Percentiles rank a stretch among this genome's conserved stretches.
Conservation (phyloP, 2,797 vertebrate species). For the Danio tinwini region DNA sequence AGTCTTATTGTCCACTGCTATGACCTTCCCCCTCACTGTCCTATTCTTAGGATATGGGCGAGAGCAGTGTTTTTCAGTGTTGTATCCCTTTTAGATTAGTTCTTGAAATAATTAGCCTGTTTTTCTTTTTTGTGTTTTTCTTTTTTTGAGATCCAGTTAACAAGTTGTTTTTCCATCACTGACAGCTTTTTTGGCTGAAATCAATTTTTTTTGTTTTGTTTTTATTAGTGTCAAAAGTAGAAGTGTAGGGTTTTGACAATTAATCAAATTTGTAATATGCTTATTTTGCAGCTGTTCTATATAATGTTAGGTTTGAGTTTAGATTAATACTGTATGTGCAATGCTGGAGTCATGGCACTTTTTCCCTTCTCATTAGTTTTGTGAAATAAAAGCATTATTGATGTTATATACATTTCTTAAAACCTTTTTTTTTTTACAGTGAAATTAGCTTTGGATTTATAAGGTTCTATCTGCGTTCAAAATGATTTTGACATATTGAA, state of each 20-base stretch:
- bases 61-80: background rate
- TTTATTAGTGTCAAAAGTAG: background rate
- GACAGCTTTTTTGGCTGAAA: background rate
- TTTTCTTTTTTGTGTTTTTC: background rate
- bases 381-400: too few species aligned
- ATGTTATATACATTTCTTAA: too few species aligned
- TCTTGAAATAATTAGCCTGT: slow-evolving; percentile 3
- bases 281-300: too few species aligned
- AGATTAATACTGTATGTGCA: too few species aligned
- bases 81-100: background rate
- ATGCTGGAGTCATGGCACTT: too few species aligned
- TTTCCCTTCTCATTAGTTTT: too few species aligned
- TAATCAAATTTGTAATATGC: background rate
- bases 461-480: too few species aligned
- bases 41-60: background rate
- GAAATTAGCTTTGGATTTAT: too few species aligned
- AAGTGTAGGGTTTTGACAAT: background rate
- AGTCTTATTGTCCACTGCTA: background rate
- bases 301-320: too few species aligned
- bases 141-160: slow-evolving; percentile 7
- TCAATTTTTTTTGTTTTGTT: background rate
- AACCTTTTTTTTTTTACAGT: too few species aligned
- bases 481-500: too few species aligned
- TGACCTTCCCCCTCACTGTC: background rate
- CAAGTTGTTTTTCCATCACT: background rate